Evolutionary conservation across 2,888 invertebrate species (phyloP).

Genomic region (Drepanosiphum platanoidis): DNA sequence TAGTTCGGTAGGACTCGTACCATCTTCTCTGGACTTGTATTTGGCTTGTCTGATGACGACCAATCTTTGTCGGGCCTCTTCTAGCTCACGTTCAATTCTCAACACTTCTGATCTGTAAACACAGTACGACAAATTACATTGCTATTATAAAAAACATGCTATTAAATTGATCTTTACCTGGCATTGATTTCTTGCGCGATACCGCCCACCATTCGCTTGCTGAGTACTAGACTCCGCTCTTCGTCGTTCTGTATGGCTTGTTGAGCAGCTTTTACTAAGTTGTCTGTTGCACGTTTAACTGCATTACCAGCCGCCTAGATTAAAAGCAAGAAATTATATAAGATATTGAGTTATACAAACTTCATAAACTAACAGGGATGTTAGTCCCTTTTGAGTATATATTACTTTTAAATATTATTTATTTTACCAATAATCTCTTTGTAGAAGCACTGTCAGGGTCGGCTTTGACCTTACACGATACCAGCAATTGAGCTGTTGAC

Average conservation of each 20-base stretch:
- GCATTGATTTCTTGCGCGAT: constrained; percentile 96
- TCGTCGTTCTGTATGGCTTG: constrained; percentile 92
- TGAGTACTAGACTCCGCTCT: constrained; percentile 89
- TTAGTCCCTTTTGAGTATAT: neutral
- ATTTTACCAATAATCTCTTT: constrained; percentile 76
- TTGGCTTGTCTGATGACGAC: constrained; percentile 93
- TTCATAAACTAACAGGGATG: neutral
- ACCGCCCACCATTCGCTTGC: constrained; percentile 91
- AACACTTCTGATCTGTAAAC: constrained; percentile 80
- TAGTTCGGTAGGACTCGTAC: constrained; percentile 64
- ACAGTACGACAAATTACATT: neutral
- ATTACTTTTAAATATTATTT: neutral
- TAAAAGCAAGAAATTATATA: neutral
- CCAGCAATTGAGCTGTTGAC: constrained; percentile 95
- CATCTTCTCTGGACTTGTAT: constrained; percentile 78
- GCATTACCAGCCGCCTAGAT: constrained; percentile 91
- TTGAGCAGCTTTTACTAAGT: constrained; percentile 92
- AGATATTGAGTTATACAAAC: neutral
- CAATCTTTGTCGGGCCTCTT: constrained; percentile 89
- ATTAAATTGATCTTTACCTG: constrained; percentile 68
- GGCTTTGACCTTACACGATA: constrained; percentile 97
- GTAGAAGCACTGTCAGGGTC: constrained; percentile 95
- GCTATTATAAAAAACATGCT: neutral
- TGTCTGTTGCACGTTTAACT: constrained; percentile 97
- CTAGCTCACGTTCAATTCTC: constrained; percentile 92